Evolutionary conservation across 2,797 vertebrate genomes (phyloP).

Genomic region (Tokudaia tokunoshimensis): DNA sequence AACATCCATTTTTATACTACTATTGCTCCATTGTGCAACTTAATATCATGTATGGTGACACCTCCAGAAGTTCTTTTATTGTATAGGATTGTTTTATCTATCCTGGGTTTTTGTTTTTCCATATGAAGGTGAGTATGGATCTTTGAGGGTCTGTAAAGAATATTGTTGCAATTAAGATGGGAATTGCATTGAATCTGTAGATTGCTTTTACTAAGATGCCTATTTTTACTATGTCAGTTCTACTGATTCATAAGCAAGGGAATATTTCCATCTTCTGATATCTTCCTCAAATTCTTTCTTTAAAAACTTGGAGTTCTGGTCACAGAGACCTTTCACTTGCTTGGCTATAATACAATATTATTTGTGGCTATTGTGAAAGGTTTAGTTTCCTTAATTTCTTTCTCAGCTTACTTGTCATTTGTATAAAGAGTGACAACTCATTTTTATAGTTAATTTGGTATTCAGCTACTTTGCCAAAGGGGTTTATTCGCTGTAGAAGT

Average conservation of each 20-base stretch:
- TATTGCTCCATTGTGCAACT: background rate
- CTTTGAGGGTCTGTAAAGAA: background rate
- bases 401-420: background rate
- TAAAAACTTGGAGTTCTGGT: background rate
- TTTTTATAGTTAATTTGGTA: background rate
- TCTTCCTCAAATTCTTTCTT: background rate
- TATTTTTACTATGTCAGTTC: too few relatives aligned
- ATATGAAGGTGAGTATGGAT: background rate
- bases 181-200: background rate
- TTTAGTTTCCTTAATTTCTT: background rate
- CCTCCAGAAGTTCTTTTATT: background rate
- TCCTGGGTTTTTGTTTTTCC: background rate
- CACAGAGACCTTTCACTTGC: background rate
- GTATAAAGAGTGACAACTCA: background rate
- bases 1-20: background rate
- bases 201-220: background rate
- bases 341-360: background rate
- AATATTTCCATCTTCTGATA: background rate
- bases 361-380: background rate
- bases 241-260: too few relatives aligned
- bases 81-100: background rate
- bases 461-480: background rate
- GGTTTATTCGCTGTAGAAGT: background rate
- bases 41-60: background rate
- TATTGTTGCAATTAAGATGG: background rate